phyloP scores from a whole-genome alignment of 2,888 invertebrate genomes.

The Tetranychus piercei region DNA sequence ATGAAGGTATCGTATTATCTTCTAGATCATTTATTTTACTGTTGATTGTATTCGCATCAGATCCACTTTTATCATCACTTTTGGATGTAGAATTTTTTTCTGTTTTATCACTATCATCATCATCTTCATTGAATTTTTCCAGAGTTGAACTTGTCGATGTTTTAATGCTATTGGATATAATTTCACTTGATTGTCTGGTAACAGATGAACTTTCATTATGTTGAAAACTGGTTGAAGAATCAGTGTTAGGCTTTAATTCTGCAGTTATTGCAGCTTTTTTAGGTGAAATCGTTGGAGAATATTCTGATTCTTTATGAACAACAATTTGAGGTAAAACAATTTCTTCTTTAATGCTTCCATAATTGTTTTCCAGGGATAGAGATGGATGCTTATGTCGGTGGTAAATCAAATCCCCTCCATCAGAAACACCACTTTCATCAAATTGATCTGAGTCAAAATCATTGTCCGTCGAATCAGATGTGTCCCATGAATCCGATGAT shows the following conservation, averaged over 20 bases:
- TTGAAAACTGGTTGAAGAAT: no score
- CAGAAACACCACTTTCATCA: conserved; percentile 6
- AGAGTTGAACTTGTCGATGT: background rate
- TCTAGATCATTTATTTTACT: conserved; percentile 3
- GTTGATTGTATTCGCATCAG: background rate
- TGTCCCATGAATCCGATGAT: conserved; percentile 7
- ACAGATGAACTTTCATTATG: no score
- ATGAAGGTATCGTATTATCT: background rate
- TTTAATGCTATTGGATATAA: background rate
- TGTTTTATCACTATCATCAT: background rate
- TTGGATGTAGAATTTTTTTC: background rate
- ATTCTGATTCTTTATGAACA: background rate
- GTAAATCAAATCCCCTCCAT: background rate
- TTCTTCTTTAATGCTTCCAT: background rate
- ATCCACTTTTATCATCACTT: background rate
- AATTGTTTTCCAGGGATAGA: background rate
- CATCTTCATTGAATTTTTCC: background rate
- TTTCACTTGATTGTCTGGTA: background rate
- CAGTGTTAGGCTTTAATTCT: no score
- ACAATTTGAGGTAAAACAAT: background rate
- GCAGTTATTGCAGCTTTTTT: background rate
- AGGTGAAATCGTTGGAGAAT: background rate
- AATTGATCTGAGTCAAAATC: conserved; percentile 14
- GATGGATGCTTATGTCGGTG: background rate
- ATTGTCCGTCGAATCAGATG: conserved; percentile 11